Evolutionary conservation across 2,888 invertebrate genomes (phyloP), one percentile per base, ranked within the genome.

Genomic region (Drosophila neoperkinsi): DNA sequence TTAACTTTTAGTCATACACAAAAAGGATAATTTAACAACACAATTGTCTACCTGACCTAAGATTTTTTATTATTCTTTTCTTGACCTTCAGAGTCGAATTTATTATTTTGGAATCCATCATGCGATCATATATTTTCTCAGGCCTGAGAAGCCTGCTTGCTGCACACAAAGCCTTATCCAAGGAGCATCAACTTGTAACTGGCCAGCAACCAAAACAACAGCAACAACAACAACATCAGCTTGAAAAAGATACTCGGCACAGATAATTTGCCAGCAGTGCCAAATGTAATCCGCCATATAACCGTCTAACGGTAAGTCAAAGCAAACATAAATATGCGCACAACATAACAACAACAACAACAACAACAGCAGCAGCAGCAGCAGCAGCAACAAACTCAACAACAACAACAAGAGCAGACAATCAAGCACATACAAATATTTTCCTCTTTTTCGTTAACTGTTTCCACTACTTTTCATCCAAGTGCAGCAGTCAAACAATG

Each of bases 201-300:
- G 72, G 62, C 36, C 72, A 62, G n/a, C 62, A 38, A 33, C 30
- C 50, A 11, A 36, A 41, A 34, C 46, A 69, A 46, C 18, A 28
- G 13, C 59, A 52, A 10, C 60, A 51, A 1, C 4, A 46, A 21
- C 55, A 38, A 18, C 68, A 58, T 36, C 43, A 57, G 73, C 49
- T 68, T 66, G 73, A 68, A 81, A 81, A 59, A 81, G 73, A 79
- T 71, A 82, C 82, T 82, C 82, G 90, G 83, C 85, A 80, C 67
- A 85, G 83, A 85, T 86, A 90, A 86, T 90, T 90, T 86, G 87
- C 85, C 87, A 86, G 86, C 90, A 90, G 84, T 87, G 90, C 81
- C 87, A 90, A 86, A 86, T 90, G 90, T 86, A 90, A 88, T 90
- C 87, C 89, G 89, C 89, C 87, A 74, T 86, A 86, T 86, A 85